Evolutionary conservation across 2,113 vertebrate genomes (phyloP), one percentile per base, ranked within the genome.

Genomic region (Eira barbara): DNA sequence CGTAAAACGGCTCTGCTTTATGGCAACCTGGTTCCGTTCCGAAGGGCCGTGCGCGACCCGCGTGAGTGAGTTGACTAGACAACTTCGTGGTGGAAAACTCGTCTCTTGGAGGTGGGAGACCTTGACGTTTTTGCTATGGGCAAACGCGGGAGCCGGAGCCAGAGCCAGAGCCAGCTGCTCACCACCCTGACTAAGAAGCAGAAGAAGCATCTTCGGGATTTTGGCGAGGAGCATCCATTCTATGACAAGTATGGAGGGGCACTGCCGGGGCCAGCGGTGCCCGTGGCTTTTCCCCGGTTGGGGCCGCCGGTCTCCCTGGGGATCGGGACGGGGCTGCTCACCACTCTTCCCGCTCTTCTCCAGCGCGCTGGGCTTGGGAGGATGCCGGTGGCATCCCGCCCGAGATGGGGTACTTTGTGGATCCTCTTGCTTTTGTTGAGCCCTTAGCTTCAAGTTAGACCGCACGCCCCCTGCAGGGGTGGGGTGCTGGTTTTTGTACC

Each of bases 191-290:
- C 98, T 45, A 99, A 99, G 97, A 99, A 99, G 97, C 99, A 99
- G 97, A 99, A 99, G 98, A 99, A 99, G 95, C 99, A 99, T 23
- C 97, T 99, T 6, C 98, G 99, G 94, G 99, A 99, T 25, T 99
- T 99, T 93, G 99, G 99, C 97, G 99, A 99, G 98, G 98, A 99
- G 95, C 99, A 99, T 88, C 99, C 99, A 0, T 99, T 99, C 88
- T 98, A 99, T 23, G 99, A 99, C 86, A 96, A 97, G 99, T 99
- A 97, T 98, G 79, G 36, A 2, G 49, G 49, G 67, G 42, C 61
- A 13, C 2, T 8, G 59, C 55, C 0, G 47, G 21, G n/a, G 9
- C 36, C 36, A 0, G 39, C 14, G 47, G 29, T 14, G 61, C 34
- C 14, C 0, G 18, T 27, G n/a, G 39, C 3, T 10, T 23, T 59